Evolutionary conservation across 2,797 vertebrate species (phyloP).

Genomic region (Loriculus beryllinus): DNA sequence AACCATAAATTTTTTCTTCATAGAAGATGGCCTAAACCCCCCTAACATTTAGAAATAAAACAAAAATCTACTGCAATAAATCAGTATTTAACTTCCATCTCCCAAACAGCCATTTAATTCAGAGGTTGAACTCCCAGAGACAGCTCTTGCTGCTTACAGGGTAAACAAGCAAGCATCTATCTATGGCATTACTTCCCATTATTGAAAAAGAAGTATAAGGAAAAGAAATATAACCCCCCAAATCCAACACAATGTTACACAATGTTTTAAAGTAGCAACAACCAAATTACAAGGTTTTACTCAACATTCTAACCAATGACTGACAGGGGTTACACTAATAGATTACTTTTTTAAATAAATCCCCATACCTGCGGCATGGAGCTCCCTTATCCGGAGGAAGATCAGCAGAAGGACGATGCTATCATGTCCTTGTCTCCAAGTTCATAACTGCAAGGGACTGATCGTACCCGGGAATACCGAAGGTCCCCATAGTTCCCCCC

Average conservation of each 20-base stretch:
- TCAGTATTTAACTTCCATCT: background rate
- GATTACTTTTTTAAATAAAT: background rate
- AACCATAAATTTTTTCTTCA: background rate
- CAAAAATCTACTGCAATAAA: background rate
- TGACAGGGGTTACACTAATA: background rate
- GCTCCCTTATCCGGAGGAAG: background rate
- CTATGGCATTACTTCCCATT: background rate
- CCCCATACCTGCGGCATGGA: background rate
- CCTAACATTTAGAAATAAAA: background rate
- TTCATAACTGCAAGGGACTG: rapidly evolving
- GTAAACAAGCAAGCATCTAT: background rate
- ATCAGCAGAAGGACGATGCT: background rate
- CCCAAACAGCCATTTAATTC: background rate
- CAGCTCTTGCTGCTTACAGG: background rate
- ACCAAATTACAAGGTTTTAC: background rate
- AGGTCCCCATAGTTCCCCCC: rapidly evolving
- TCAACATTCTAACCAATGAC: background rate
- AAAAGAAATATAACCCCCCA: rapidly evolving
- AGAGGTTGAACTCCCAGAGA: background rate
- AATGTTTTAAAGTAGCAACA: background rate
- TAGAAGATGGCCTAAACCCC: rapidly evolving
- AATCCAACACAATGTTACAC: rapidly evolving
- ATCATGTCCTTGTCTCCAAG: rapidly evolving
- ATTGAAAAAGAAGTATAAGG: background rate
- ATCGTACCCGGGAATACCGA: too few species aligned